Evolutionary conservation across 2,888 invertebrate genomes (phyloP), one percentile per base, ranked within the genome.

Genomic region (Tetranychus truncatus): DNA sequence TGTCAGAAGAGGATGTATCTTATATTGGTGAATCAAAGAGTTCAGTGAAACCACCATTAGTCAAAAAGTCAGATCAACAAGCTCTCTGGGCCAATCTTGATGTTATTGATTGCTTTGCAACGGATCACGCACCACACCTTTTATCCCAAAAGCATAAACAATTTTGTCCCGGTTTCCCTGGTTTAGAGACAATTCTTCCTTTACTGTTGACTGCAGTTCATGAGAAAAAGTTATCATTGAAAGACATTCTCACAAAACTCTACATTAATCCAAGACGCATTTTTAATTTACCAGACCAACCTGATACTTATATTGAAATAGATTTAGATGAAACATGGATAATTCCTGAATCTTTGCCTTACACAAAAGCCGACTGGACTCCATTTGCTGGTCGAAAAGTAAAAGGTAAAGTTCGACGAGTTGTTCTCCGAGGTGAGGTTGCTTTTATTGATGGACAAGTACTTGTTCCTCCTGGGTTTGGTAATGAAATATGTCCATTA

Each of bases 81-180:
- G 95, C 95, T 9, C 85, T 99, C n/a, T 99, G 99, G 99, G 95
- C 94, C 79, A 95, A 99, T 84, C 84, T 99, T 81, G 89, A 92
- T 79, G 85, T 91, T 11, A 97, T 99, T 79, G 99, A 99, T 85
- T 89, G 95, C 76, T 97, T 99, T 84, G 97, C 99, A 7, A 97
- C 99, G 0, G 99, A 99, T 84, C 34, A 99, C 83, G 97, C 99
- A 1, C 99, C 99, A 0, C 99, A 99, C 82, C 89, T 93, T 0
- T 84, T 90, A 3, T 88, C 89, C 80, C 97, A 99, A 83, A 99
- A 99, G 83, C 87, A 89, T 6, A 78, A 77, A 24, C 88, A 88
- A 74, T 83, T 84, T 74, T 93, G 93, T 8, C 96, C 96, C 1
- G 97, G 96, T 0, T 97, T 90, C 81, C 95, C 97, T 0, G 97